Conservation (phyloP, 2,113 vertebrate genomes). For the Leptobrachium ailaonicum region DNA sequence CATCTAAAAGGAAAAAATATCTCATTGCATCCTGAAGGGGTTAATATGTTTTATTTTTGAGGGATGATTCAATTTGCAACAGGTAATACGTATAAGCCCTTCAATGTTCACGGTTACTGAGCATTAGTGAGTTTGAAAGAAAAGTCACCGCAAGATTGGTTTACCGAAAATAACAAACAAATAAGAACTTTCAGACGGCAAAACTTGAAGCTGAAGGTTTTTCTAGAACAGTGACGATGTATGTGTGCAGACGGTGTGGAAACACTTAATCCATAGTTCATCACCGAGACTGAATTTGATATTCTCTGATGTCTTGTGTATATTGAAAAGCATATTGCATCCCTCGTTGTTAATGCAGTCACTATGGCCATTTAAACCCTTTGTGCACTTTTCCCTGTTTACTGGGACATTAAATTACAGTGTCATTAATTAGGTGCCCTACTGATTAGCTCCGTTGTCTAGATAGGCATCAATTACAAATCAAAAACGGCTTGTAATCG, state of each 20-base stretch:
- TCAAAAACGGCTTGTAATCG: neutral
- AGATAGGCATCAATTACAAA: neutral
- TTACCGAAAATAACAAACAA: neutral
- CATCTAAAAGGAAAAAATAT: no score
- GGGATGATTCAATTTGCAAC: neutral
- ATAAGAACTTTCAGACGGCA: neutral
- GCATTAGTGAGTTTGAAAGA: neutral
- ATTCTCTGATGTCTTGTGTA: conserved; percentile 1
- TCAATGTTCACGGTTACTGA: neutral
- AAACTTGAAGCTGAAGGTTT: conserved; percentile 21
- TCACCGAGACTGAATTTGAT: conserved; percentile 17
- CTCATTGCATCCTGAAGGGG: no score
- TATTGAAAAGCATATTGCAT: neutral
- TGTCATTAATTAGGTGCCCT: neutral
- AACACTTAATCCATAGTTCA: conserved; percentile 9
- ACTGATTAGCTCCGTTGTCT: neutral
- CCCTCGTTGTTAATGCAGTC: neutral
- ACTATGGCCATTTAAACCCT: neutral
- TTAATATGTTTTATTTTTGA: neutral
- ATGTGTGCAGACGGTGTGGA: conserved; percentile 16
- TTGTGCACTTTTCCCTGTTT: neutral
- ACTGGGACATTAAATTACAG: neutral
- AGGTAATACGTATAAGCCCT: neutral
- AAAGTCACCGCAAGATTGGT: neutral
- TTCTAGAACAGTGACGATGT: conserved; percentile 4